Base-by-base conservation (phyloP, 2,797 vertebrate genomes). In the Anguilla marmorata region DNA sequence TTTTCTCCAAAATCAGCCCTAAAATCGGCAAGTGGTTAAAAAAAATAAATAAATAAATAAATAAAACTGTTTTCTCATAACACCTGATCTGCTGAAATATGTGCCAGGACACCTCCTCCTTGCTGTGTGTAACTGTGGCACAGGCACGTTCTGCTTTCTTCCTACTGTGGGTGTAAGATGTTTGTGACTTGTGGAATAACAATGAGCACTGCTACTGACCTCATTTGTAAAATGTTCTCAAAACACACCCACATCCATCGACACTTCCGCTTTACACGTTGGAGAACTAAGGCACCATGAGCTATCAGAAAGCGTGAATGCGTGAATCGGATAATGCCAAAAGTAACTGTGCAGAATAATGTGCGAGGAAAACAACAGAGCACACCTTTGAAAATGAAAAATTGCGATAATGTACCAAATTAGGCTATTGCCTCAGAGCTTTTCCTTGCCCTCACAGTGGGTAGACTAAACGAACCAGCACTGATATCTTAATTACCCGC, bases 211-310 rank as follows among this genome's bases (percentile, higher is more conserved):
- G 74, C 41, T 58, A 83, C 56, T 11, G 33, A 84, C 79, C 66
- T 66, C 84, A 85, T 90, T 69, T 87, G 48, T 84, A 12, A 37
- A 76, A 85, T 74, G 69, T 87, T 86, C 50, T 69, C 66, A 19
- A 86, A 89, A 66, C 76, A 90, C 89, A 83, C 88, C 89, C 74
- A 87, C 86, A 72, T 66, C 60, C 66, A 37, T 83, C 56, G 60
- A n/a, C 80, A 66, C 52, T 79, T 60, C 5, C 8, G 16, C 85
- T 84, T 14, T 27, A 54, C 21, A 16, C 54, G 24, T 58, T 45
- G 33, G 24, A 41, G 30, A 83, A 83, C 37, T 33, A 83, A 84
- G 72, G 88, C 88, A 27, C 63, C 58, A 41, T 79, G 50, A 30
- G 85, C 19, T 37, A 80, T 88, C 83, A 54, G 82, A n/a, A 1